Evolutionary conservation across 2,888 invertebrate genomes (phyloP).

Genomic region (Chymomyza procnemis): DNA sequence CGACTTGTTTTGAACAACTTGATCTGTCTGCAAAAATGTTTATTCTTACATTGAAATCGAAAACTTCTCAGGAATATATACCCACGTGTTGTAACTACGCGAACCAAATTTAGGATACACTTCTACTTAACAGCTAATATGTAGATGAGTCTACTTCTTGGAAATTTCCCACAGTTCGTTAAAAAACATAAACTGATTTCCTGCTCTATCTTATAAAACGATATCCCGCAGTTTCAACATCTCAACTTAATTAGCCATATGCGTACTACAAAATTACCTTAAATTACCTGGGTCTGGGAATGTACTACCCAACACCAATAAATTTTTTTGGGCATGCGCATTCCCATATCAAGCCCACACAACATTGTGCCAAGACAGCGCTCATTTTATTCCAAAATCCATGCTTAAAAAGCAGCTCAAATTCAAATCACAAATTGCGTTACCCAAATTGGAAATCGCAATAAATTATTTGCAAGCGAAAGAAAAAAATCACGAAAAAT

Average conservation of each 20-base stretch:
- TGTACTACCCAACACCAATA: background rate
- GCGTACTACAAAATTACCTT: background rate
- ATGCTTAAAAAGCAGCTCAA: conserved; percentile 41
- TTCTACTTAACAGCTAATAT: too few relatives aligned
- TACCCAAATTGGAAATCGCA: conserved; percentile 48
- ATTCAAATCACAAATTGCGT: conserved; percentile 59
- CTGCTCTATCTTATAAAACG: background rate
- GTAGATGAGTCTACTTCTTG: too few relatives aligned
- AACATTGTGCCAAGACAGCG: conserved; percentile 24
- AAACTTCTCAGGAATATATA: too few relatives aligned
- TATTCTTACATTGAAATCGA: too few relatives aligned
- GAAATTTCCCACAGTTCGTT: too few relatives aligned
- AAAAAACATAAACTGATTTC: background rate
- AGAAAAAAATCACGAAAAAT: conserved; percentile 49
- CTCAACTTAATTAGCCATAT: background rate
- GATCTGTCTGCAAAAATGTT: background rate
- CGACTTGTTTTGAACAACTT: background rate
- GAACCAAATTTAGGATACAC: too few relatives aligned
- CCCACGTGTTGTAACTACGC: too few relatives aligned
- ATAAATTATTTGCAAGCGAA: conserved; percentile 61
- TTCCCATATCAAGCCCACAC: conserved; percentile 52
- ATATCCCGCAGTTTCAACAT: background rate
- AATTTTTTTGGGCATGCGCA: background rate
- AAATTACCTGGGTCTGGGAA: background rate
- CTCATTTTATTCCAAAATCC: conserved; percentile 40